Evolutionary conservation across 2,113 vertebrate genomes (phyloP), one percentile per base, ranked within the genome.

Genomic region (Epinephelus cyanopodus): DNA sequence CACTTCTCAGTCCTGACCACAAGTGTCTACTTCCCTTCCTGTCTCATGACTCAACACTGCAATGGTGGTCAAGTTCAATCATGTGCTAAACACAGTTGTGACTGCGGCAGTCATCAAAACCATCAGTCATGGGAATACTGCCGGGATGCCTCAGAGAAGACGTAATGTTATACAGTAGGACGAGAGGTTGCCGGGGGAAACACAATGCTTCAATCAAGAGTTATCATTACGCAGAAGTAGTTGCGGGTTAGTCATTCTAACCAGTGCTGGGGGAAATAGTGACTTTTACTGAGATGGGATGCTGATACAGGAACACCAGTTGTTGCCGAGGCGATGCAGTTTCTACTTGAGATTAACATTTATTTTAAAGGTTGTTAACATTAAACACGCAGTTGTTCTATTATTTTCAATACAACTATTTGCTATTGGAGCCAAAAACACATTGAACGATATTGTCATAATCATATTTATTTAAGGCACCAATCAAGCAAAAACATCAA

Each of bases 1-100:
- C 89, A 90, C 81, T 92, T 90, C 90, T 76, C 81, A 53, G 8
- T 84, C 67, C 71, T 68, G 67, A 87, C 87, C 90, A 82, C 84
- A 77, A 92, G 77, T 27, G 69, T 85, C 90, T 89, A 87, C 91
- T 91, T 92, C 88, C 81, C 54, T 89, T 92, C 90, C 91, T 74
- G 90, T 89, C 92, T 68, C 73, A 89, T 94, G 93, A 92, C 86
- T 90, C 84, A 87, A 89, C 68, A 15, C 52, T 48, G 61, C 66
- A 45, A 71, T 54, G 25, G 53, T 25, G 54, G 60, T 87, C 27
- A n/a, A 71, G 60, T 81, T 86, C 39, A 77, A 52, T 82, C 67
- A 74, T n/a, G 53, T 89, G 80, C 23, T 12, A 1, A 52, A 21
- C 74, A 39, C 9, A 67, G 69, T 42, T 13, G 7, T 53, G 29